These are phyloP conservation scores for Piprites chloris DNA, from an alignment of 2,113 vertebrate species.

Conservation along the genomic window DNA sequence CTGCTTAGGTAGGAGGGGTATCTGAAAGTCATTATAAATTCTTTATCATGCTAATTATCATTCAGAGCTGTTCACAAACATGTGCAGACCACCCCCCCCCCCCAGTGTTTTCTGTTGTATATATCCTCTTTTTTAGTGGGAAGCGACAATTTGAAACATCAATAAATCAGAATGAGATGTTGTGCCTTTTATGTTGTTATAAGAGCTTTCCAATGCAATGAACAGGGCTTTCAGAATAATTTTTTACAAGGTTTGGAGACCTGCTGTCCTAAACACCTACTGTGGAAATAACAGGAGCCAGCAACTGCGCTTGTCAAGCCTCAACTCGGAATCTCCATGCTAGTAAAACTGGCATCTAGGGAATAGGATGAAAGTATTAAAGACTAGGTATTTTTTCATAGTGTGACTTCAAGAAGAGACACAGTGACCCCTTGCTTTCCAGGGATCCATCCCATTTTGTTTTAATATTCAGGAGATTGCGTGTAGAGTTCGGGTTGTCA, in stretches of 20 bases:
- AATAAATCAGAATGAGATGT: background rate
- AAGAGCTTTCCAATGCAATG: background rate
- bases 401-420: background rate
- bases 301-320: background rate
- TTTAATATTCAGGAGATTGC: slow-evolving; percentile 6
- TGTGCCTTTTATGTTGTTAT: fast-evolving
- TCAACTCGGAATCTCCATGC: background rate
- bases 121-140: background rate
- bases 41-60: background rate
- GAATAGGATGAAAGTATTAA: background rate
- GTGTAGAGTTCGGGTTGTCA: background rate
- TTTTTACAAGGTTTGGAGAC: background rate
- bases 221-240: background rate
- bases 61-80: background rate
- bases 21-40: background rate
- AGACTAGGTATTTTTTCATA: background rate
- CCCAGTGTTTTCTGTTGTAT: background rate
- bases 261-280: background rate
- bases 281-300: background rate
- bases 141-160: background rate
- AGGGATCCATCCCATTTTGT: background rate
- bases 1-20: background rate
- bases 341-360: background rate
- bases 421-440: background rate
- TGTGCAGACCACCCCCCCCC: background rate